Conservation (phyloP, 2,888 invertebrate genomes). For the Hedya salicella region DNA sequence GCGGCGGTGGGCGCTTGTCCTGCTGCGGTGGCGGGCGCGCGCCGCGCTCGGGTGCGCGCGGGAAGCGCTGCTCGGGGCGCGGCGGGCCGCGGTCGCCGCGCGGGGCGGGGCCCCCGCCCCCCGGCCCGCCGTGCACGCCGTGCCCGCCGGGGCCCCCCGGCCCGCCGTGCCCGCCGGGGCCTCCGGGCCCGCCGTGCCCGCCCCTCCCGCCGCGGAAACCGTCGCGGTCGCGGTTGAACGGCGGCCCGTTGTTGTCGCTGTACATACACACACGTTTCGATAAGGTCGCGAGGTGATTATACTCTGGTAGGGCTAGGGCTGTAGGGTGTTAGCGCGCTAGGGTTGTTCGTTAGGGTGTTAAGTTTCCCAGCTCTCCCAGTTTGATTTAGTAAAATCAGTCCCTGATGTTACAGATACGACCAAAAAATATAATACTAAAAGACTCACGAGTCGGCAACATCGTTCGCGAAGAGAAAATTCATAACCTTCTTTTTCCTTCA, state of each 20-base stretch:
- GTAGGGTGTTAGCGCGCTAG: no score
- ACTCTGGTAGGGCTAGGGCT: no score
- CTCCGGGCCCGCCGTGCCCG: constrained; percentile 43
- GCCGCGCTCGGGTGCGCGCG: constrained; percentile 45
- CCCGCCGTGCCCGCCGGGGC: constrained; percentile 39
- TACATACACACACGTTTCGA: neutral
- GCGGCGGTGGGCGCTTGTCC: constrained; percentile 60
- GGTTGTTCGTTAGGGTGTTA: no score
- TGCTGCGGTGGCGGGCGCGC: constrained; percentile 60
- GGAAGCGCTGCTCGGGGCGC: no score
- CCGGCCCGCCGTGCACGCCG: constrained; percentile 45
- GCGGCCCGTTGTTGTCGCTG: constrained; percentile 50
- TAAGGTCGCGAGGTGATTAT: no score
- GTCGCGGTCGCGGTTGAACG: constrained; percentile 59
- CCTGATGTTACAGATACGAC: no score
- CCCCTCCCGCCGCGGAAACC: constrained; percentile 61
- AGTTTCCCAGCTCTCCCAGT: no score
- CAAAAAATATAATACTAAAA: no score
- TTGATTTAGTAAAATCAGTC: no score
- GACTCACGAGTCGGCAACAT: no score
- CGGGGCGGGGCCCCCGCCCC: constrained; percentile 43
- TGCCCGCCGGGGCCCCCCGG: constrained; percentile 36
- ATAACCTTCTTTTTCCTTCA: no score
- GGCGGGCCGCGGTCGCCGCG: constrained; percentile 50
- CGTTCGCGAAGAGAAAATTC: no score